Evolutionary conservation across 2,113 vertebrate genomes (phyloP).

Genomic region (Craseonycteris thonglongyai): DNA sequence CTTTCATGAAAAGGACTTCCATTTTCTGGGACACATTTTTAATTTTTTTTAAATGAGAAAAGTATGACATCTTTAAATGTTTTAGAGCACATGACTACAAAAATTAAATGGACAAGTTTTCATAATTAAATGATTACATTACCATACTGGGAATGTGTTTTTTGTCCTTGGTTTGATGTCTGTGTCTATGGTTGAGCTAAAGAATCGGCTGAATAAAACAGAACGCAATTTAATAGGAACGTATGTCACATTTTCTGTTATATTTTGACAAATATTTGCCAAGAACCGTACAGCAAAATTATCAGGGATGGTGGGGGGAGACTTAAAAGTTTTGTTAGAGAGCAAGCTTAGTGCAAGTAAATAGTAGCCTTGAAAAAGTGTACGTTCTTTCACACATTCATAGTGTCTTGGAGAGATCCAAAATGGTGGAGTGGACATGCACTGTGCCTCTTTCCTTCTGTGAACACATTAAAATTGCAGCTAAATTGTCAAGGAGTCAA

Average conservation of each 20-base stretch:
- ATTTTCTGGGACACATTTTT: conserved; percentile 25
- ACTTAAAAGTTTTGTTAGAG: neutral
- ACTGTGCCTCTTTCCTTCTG: too few species aligned
- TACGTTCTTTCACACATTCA: neutral
- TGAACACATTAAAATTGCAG: too few species aligned
- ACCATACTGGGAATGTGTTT: neutral
- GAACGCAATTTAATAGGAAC: neutral
- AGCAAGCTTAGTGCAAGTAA: neutral
- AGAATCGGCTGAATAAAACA: neutral
- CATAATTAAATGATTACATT: conserved; percentile 42
- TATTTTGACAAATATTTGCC: neutral
- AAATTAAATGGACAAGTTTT: conserved; percentile 22
- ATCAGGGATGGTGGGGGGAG: neutral
- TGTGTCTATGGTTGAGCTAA: neutral
- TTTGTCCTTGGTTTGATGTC: neutral
- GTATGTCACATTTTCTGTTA: neutral
- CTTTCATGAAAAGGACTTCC: neutral
- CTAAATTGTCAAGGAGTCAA: too few species aligned
- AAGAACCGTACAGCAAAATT: neutral
- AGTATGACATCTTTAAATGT: neutral
- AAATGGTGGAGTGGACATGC: too few species aligned
- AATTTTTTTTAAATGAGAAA: conserved; percentile 44
- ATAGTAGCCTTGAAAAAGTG: neutral
- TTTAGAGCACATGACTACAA: neutral
- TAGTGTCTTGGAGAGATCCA: neutral